Evolutionary conservation across 2,888 invertebrate species (phyloP).

Genomic region (Trissolcus brochymenae): DNA sequence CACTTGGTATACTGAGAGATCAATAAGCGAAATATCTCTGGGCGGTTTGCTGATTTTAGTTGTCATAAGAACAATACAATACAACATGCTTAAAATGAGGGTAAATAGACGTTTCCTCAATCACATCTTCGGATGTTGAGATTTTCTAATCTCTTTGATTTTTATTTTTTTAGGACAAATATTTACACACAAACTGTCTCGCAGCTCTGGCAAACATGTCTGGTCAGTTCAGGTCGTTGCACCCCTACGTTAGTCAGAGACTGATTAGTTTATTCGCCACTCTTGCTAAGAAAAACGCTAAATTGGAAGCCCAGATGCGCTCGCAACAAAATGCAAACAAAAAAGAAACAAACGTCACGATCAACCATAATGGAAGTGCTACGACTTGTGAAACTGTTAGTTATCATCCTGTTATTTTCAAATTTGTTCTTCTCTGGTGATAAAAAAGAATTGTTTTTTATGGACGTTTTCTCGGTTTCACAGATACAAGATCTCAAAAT

Average conservation of each 20-base stretch:
- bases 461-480: slow-evolving; percentile 33
- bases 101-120: slow-evolving; percentile 71
- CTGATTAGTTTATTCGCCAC: slow-evolving; percentile 94
- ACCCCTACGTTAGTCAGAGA: slow-evolving; percentile 97
- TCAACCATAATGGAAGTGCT: slow-evolving; percentile 64
- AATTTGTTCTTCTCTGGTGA: not conserved
- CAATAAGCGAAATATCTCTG: slow-evolving; percentile 92
- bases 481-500: slow-evolving; percentile 93
- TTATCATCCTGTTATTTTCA: not conserved
- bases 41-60: slow-evolving; percentile 96
- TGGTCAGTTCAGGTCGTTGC: slow-evolving; percentile 91
- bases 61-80: slow-evolving; percentile 97
- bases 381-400: slow-evolving; percentile 69
- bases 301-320: slow-evolving; percentile 78
- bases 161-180: slow-evolving; percentile 85
- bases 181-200: slow-evolving; percentile 98
- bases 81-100: slow-evolving; percentile 96
- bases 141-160: not conserved
- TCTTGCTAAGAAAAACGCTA: slow-evolving; percentile 89
- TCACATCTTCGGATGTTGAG: not conserved
- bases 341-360: slow-evolving; percentile 59
- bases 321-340: slow-evolving; percentile 60
- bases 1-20: slow-evolving; percentile 95
- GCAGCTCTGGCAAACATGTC: slow-evolving; percentile 99
- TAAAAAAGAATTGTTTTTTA: not conserved